These are phyloP conservation scores for Callopanchax toddi DNA, from an alignment of 2,113 vertebrate genomes.

Conservation along the genomic window DNA sequence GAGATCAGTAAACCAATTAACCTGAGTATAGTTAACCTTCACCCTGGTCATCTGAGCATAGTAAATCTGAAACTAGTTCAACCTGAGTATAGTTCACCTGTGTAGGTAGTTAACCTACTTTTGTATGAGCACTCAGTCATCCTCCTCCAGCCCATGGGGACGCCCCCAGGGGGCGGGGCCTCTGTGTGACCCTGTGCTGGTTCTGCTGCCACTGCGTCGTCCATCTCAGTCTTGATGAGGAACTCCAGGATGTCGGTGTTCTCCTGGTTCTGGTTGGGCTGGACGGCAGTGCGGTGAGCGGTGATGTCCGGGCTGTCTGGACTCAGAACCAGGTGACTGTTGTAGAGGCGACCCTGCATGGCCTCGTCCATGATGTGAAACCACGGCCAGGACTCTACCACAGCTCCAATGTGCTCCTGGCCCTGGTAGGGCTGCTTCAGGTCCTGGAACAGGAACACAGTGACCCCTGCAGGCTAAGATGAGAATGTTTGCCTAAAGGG, in stretches of 20 bases:
- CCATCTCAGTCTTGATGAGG: slow-evolving; percentile 79
- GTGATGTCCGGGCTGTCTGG: slow-evolving; percentile 4
- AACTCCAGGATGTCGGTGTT: slow-evolving; percentile 76
- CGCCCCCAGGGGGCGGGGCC: slow-evolving; percentile 32
- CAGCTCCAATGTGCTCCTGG: slow-evolving; percentile 53
- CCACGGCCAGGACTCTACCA: slow-evolving; percentile 80
- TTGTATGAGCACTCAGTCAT: slow-evolving; percentile 75
- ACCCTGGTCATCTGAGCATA: too few species aligned
- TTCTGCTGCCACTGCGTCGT: slow-evolving; percentile 54
- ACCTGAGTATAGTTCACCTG: not conserved
- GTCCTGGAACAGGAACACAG: slow-evolving; percentile 61
- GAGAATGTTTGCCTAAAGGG: too few species aligned
- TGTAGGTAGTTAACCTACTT: slow-evolving; percentile 41
- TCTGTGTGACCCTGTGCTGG: not conserved
- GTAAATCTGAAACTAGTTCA: too few species aligned
- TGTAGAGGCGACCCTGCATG: slow-evolving; percentile 75
- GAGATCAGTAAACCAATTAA: too few species aligned
- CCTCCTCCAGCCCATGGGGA: slow-evolving; percentile 74
- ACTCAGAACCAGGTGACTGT: slow-evolving; percentile 64
- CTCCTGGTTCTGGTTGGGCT: slow-evolving; percentile 52
- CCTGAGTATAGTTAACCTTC: too few species aligned
- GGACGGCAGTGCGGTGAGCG: slow-evolving; percentile 19
- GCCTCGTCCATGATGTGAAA: slow-evolving; percentile 82
- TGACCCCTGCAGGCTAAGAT: slow-evolving; percentile 2
- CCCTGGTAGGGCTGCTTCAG: slow-evolving; percentile 78